These are phyloP conservation scores for Tetragonula carbonaria DNA, from an alignment of 2,888 invertebrate genomes.

Conservation along the genomic window DNA sequence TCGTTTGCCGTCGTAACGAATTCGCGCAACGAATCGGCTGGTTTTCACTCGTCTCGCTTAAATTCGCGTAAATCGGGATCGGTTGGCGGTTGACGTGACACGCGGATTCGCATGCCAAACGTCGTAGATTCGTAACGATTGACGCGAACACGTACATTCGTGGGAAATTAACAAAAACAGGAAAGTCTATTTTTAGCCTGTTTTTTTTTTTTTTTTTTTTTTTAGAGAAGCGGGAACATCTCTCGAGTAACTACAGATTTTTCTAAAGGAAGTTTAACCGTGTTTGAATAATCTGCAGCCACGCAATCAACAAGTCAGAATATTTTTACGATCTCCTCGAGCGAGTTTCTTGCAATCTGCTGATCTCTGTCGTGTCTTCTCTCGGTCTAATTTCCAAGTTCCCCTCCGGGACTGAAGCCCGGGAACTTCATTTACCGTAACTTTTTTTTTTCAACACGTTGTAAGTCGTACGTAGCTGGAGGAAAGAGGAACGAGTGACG, in stretches of 20 bases:
- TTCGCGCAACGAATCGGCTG: conserved; percentile 28
- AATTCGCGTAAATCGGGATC: neutral
- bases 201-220: neutral
- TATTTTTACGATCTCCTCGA: conserved; percentile 19
- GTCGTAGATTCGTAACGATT: neutral
- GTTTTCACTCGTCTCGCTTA: neutral
- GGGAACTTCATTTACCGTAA: conserved; percentile 57
- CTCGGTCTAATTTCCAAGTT: conserved; percentile 50
- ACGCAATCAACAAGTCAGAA: conserved; percentile 9
- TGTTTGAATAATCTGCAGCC: neutral
- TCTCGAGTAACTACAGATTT: neutral
- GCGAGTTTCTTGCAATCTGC: conserved; percentile 18
- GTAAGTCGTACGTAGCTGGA: conserved; percentile 56
- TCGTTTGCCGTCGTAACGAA: conserved; percentile 22
- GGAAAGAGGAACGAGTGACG: neutral
- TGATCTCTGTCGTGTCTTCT: conserved; percentile 15
- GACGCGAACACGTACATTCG: neutral
- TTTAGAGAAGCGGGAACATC: neutral
- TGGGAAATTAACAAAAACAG: too few species aligned
- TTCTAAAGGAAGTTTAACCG: neutral
- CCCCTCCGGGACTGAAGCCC: conserved; percentile 14
- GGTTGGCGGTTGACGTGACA: neutral
- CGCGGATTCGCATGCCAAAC: neutral
- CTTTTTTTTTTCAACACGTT: conserved; percentile 62
- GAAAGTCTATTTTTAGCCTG: neutral